These are phyloP conservation scores for Xylota segnis DNA, from an alignment of 2,888 invertebrate species.

Conservation along the genomic window DNA sequence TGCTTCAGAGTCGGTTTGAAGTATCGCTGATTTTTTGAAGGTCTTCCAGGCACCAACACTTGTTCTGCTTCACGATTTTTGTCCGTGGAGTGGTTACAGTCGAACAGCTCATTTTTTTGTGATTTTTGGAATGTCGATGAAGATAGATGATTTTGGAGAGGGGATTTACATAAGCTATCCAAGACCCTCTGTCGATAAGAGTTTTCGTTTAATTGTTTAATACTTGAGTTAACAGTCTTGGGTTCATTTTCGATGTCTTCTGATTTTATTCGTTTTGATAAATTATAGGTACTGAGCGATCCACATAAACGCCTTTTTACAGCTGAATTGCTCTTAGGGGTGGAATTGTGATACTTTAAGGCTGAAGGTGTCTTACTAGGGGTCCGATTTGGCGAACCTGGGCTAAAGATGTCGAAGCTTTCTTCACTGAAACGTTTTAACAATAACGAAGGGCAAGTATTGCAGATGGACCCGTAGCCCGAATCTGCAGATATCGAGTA, in stretches of 20 bases:
- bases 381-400: conserved; percentile 28
- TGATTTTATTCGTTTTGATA: conserved; percentile 48
- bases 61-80: conserved; percentile 8
- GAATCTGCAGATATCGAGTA: conserved; percentile 53
- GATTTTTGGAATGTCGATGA: conserved; percentile 16
- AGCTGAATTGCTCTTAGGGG: conserved; percentile 54
- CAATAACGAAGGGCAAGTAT: conserved; percentile 46
- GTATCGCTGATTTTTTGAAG: conserved; percentile 37
- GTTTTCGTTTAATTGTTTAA: conserved; percentile 7
- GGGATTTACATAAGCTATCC: conserved; percentile 31
- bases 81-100: conserved; percentile 22
- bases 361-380: conserved; percentile 34
- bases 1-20: conserved; percentile 34
- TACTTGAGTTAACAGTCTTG: conserved; percentile 36
- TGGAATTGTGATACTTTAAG: conserved; percentile 57
- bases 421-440: conserved; percentile 60
- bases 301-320: conserved; percentile 51
- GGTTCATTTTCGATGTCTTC: conserved; percentile 61
- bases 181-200: conserved; percentile 20
- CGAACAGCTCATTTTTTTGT: conserved; percentile 10
- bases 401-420: conserved; percentile 66
- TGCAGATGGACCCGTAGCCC: conserved; percentile 66
- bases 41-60: conserved; percentile 43
- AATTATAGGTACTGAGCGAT: conserved; percentile 19
- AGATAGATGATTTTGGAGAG: conserved; percentile 11